These are phyloP conservation scores for Suricata suricatta DNA, from an alignment of 2,113 vertebrate genomes.

Conservation along the genomic window DNA sequence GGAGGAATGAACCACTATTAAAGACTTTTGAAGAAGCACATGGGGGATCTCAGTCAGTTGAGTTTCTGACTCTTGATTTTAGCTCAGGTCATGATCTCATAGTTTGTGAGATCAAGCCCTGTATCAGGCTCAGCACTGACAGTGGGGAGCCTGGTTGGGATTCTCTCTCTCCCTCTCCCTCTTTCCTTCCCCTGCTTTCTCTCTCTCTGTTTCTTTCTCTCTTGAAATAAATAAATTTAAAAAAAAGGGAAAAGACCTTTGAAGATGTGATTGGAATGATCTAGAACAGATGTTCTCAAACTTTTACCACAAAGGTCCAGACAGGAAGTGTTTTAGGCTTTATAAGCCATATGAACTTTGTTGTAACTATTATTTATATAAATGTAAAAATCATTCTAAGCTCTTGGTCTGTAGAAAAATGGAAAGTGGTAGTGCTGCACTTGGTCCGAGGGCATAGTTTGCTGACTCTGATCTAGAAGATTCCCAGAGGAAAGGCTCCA, in stretches of 20 bases:
- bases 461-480: background rate
- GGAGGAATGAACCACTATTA: background rate
- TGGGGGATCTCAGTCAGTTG: background rate
- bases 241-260: background rate
- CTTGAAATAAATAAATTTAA: too few relatives aligned
- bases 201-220: too few relatives aligned
- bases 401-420: background rate
- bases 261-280: background rate
- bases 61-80: too few relatives aligned
- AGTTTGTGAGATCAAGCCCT: too few relatives aligned
- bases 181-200: too few relatives aligned
- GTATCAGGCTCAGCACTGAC: too few relatives aligned
- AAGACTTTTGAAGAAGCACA: background rate
- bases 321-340: background rate
- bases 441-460: background rate
- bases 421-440: background rate
- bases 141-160: too few relatives aligned
- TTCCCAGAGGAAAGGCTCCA: background rate
- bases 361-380: background rate
- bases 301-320: background rate
- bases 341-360: background rate
- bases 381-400: background rate
- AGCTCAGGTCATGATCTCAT: too few relatives aligned
- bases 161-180: too few relatives aligned
- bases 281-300: background rate